Percentiles rank a stretch among this genome's conserved stretches.
Conservation (phyloP, 2,888 invertebrate genomes). For the Hoplodrina blanda region DNA sequence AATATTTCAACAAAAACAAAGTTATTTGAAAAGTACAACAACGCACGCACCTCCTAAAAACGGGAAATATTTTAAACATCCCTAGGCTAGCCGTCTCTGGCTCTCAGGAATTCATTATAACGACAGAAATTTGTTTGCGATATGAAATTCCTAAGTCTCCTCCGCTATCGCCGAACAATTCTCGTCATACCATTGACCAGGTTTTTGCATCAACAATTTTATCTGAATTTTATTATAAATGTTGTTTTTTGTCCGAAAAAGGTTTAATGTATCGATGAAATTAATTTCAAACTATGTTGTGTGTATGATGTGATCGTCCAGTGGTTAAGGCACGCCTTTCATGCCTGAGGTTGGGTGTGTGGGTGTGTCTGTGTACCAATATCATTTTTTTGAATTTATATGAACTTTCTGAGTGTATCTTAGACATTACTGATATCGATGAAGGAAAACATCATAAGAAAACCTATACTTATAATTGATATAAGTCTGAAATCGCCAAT, state of each 20-base stretch:
- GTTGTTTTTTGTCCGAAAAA: not conserved
- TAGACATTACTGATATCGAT: too few relatives aligned
- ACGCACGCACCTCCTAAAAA: constrained; percentile 55
- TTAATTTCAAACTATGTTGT: not conserved
- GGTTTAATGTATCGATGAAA: not conserved
- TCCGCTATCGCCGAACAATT: constrained; percentile 73
- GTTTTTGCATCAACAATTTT: constrained; percentile 59
- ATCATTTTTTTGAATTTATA: too few relatives aligned
- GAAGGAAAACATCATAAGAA: too few relatives aligned
- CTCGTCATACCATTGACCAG: constrained; percentile 66
- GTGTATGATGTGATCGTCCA: too few relatives aligned
- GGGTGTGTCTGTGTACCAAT: too few relatives aligned
- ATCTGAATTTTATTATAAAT: constrained; percentile 32
- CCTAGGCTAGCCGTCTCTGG: constrained; percentile 60
- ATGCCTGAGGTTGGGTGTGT: too few relatives aligned
- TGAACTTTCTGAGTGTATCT: too few relatives aligned
- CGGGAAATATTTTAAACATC: constrained; percentile 60
- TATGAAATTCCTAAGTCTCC: constrained; percentile 83
- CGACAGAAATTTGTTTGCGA: constrained; percentile 82
- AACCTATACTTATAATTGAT: too few relatives aligned
- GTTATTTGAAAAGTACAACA: constrained; percentile 41
- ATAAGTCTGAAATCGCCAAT: too few relatives aligned
- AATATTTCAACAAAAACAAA: constrained; percentile 41
- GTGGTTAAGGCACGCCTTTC: too few relatives aligned
- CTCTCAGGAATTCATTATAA: constrained; percentile 80